phyloP scores from a whole-genome alignment of 2,113 vertebrate genomes.

The Lucifuga dentata region DNA sequence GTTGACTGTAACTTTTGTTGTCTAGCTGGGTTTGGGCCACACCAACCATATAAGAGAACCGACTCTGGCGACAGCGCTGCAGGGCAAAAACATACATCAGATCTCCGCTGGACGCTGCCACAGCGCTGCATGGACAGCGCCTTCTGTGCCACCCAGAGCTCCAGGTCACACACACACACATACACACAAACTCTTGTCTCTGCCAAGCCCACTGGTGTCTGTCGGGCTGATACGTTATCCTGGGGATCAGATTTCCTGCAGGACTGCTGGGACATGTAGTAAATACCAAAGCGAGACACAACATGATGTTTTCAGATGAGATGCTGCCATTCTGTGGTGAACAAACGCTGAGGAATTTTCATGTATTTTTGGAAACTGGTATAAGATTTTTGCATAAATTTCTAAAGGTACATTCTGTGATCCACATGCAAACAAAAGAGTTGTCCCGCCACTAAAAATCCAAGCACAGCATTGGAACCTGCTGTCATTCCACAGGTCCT shows the following conservation, averaged over 20 bases:
- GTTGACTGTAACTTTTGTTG: neutral
- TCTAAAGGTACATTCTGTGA: no score
- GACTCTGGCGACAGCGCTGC: slow-evolving; percentile 74
- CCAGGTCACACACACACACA: slow-evolving; percentile 73
- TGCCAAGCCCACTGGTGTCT: neutral
- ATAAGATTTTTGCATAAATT: no score
- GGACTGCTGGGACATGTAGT: neutral
- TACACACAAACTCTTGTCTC: neutral
- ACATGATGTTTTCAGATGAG: slow-evolving; percentile 17
- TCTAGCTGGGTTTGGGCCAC: slow-evolving; percentile 84
- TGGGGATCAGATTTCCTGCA: slow-evolving; percentile 10
- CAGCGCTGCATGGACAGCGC: slow-evolving; percentile 85
- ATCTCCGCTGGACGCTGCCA: slow-evolving; percentile 87
- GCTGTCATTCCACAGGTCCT: no score
- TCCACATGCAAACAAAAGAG: no score
- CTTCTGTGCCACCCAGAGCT: slow-evolving; percentile 71
- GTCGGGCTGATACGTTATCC: neutral
- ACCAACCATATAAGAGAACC: slow-evolving; percentile 86
- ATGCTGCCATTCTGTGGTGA: neutral
- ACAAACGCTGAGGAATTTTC: neutral
- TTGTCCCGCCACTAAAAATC: no score
- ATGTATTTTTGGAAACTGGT: no score
- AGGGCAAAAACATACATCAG: slow-evolving; percentile 83
- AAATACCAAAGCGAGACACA: neutral
- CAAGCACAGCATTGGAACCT: no score